Evolutionary conservation across 2,797 vertebrate species (phyloP).

Genomic region (Pachyuromys duprasi): DNA sequence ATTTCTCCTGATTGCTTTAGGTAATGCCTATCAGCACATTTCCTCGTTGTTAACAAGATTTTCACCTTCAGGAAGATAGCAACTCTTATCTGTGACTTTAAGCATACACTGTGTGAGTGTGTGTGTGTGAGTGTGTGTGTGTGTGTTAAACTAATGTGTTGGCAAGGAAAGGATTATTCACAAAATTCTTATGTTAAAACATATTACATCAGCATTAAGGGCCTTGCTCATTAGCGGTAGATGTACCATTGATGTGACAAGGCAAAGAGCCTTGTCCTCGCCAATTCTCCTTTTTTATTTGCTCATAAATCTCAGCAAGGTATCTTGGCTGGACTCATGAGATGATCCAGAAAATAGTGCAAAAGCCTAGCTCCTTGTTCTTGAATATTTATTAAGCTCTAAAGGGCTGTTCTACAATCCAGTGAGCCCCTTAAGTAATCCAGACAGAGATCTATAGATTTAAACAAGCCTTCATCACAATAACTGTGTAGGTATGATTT

Average conservation of each 20-base stretch:
- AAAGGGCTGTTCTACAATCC: no score
- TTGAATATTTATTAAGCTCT: no score
- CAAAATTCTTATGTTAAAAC: not conserved
- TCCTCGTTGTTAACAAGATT: not conserved
- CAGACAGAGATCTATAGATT: no score
- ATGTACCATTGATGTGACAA: not conserved
- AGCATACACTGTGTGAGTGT: not conserved
- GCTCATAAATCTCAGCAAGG: not conserved
- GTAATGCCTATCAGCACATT: not conserved
- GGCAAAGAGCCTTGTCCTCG: not conserved
- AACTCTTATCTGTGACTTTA: not conserved
- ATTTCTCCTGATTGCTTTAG: not conserved
- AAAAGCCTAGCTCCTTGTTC: not conserved
- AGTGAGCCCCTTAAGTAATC: no score
- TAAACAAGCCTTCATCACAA: no score
- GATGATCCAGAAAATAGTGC: not conserved
- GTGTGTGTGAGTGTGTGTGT: not conserved
- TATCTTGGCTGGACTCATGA: not conserved
- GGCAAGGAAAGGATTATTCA: not conserved
- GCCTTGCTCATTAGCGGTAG: not conserved
- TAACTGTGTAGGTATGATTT: no score
- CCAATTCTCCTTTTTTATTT: not conserved
- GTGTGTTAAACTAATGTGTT: not conserved
- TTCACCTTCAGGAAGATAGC: constrained; percentile 7
- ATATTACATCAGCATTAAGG: not conserved